Conservation (phyloP, 1,140 invertebrate genomes). For the Nasonia longicornis region DNA sequence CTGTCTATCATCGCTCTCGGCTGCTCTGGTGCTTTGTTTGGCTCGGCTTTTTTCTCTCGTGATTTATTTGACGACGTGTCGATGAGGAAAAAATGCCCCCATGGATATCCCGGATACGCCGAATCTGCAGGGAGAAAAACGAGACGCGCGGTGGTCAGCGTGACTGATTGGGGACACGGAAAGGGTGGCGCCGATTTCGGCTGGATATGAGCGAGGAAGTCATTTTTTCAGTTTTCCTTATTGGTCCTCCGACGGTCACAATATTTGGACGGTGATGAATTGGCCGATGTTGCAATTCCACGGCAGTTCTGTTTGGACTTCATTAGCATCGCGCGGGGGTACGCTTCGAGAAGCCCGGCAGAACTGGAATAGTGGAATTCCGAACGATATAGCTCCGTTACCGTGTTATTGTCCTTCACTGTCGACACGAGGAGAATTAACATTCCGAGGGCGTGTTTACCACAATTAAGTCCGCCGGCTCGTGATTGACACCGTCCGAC, state of each 20-base stretch:
- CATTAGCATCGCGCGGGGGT: no score
- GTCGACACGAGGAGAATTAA: background rate
- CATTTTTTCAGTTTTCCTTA: constrained; percentile 20
- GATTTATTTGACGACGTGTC: constrained; percentile 40
- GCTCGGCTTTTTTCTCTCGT: constrained; percentile 20
- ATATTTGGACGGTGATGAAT: no score
- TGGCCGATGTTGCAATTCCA: no score
- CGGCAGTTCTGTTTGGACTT: no score
- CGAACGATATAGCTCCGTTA: no score
- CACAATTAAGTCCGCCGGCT: constrained; percentile 7
- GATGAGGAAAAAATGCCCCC: constrained; percentile 26
- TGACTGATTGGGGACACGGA: constrained; percentile 30
- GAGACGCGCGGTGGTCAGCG: background rate
- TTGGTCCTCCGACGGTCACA: no score
- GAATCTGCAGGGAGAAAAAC: background rate
- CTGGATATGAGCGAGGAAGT: constrained; percentile 7
- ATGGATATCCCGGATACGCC: background rate
- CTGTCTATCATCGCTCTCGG: constrained; percentile 35
- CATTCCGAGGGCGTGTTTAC: background rate
- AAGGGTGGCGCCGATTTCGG: constrained; percentile 4
- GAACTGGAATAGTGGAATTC: no score
- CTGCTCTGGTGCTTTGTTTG: constrained; percentile 9
- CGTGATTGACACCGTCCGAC: constrained; percentile 30
- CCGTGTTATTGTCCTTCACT: no score
- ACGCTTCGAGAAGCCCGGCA: no score